Conservation (phyloP, 1,140 invertebrate genomes). For the Eumeta japonica region DNA sequence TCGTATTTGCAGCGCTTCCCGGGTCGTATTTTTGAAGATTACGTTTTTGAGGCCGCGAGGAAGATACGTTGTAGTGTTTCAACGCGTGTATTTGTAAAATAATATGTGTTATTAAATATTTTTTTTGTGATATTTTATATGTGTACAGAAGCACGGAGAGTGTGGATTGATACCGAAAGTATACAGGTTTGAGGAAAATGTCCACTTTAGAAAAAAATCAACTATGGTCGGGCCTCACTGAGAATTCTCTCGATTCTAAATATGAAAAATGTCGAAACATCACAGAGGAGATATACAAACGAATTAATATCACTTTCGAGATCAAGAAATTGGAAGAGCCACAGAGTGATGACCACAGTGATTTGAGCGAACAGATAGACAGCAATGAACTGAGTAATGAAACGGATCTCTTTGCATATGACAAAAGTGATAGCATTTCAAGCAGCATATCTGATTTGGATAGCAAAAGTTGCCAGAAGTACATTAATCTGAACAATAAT, state of each 20-base stretch:
- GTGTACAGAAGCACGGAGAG: neutral
- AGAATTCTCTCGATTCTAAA: conserved; percentile 27
- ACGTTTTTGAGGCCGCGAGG: conserved; percentile 8
- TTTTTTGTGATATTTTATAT: neutral
- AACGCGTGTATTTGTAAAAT: neutral
- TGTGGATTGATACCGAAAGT: too few species aligned
- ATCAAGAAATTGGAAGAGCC: conserved; percentile 39
- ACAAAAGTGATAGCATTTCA: conserved; percentile 34
- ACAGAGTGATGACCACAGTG: conserved; percentile 20
- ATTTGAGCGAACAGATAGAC: conserved; percentile 39
- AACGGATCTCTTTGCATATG: conserved; percentile 46
- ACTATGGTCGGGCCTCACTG: conserved; percentile 23
- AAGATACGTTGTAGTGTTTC: neutral
- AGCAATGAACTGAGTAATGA: conserved; percentile 48
- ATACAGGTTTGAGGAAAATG: conserved; percentile 23
- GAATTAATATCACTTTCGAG: conserved; percentile 50
- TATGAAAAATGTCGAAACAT: conserved; percentile 50
- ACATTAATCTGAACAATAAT: conserved; percentile 45
- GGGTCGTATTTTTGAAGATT: conserved; percentile 9
- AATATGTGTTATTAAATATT: neutral
- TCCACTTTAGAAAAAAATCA: conserved; percentile 33
- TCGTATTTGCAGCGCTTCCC: conserved; percentile 18
- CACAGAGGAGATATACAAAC: conserved; percentile 48
- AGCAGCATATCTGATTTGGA: conserved; percentile 32
- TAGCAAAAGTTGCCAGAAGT: conserved; percentile 26